phyloP scores from a whole-genome alignment of 1,140 invertebrate genomes.

The Cyphomyrmex costatus region DNA sequence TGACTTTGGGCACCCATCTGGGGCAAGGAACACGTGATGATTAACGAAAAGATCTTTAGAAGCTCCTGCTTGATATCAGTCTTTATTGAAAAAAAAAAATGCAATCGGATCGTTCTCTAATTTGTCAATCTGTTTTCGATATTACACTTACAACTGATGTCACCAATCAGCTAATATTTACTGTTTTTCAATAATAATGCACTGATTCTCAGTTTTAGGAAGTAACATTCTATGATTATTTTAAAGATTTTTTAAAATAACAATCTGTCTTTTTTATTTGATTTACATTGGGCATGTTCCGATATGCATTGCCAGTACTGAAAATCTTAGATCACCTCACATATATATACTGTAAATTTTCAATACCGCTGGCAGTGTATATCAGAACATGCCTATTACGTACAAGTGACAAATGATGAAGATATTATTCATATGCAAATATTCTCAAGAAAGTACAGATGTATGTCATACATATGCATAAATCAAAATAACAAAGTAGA shows the following conservation, averaged over 20 bases:
- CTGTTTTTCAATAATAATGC: too few relatives aligned
- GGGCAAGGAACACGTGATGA: slow-evolving; percentile 75
- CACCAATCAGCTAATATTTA: too few relatives aligned
- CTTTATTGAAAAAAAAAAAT: background rate
- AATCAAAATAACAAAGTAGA: background rate
- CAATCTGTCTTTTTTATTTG: background rate
- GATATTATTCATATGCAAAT: background rate
- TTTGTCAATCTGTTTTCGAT: too few relatives aligned
- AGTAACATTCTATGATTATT: background rate
- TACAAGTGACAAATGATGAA: background rate
- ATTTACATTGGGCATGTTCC: too few relatives aligned
- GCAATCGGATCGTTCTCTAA: slow-evolving; percentile 39
- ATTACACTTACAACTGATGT: too few relatives aligned
- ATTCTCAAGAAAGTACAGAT: background rate
- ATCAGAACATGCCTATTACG: too few relatives aligned
- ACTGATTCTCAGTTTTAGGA: too few relatives aligned
- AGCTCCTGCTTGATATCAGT: slow-evolving; percentile 42
- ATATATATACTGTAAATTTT: too few relatives aligned
- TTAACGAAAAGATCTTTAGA: slow-evolving; percentile 70
- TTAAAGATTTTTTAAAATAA: slow-evolving; percentile 11
- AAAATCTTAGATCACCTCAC: too few relatives aligned
- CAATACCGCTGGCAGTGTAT: too few relatives aligned
- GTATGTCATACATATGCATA: background rate
- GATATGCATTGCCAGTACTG: too few relatives aligned
- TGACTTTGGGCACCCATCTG: slow-evolving; percentile 78